Evolutionary conservation across 1,140 invertebrate species (phyloP).

Genomic region (Mya arenaria): DNA sequence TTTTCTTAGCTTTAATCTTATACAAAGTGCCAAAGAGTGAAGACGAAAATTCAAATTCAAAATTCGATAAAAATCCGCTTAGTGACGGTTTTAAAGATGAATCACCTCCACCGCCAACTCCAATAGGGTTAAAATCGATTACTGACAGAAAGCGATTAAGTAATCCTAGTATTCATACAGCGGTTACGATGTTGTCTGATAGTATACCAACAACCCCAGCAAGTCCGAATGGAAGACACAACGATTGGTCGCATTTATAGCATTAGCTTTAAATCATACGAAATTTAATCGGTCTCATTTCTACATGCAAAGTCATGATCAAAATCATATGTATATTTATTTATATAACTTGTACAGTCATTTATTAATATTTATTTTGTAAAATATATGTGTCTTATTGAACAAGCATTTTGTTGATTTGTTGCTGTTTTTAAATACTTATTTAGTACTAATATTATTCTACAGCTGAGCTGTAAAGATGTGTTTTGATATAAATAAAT

Average conservation of each 20-base stretch:
- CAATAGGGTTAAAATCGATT: conserved; percentile 11
- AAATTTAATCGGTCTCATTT: too few species aligned
- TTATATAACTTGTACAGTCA: too few species aligned
- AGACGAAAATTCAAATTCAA: conserved; percentile 10
- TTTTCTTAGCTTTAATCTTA: conserved; percentile 70
- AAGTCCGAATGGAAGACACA: conserved; percentile 16
- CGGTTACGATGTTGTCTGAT: conserved; percentile 45
- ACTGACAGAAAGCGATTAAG: conserved; percentile 19
- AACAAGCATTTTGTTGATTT: too few species aligned
- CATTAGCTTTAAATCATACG: too few species aligned
- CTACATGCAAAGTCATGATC: too few species aligned
- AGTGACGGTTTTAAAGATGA: conserved; percentile 2
- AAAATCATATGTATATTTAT: too few species aligned
- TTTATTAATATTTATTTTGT: too few species aligned
- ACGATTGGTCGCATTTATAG: conserved; percentile 31
- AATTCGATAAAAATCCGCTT: not conserved
- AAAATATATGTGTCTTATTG: too few species aligned
- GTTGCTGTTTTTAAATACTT: too few species aligned
- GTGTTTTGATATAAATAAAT: too few species aligned
- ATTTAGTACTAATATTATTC: too few species aligned
- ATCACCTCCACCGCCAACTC: conserved; percentile 24
- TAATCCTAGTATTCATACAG: conserved; percentile 52
- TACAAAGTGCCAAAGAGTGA: conserved; percentile 67
- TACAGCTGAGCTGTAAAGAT: too few species aligned
- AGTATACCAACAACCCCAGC: conserved; percentile 37